Percentiles rank a stretch among this genome's conserved stretches.
These are phyloP conservation scores for Drosophila diplacantha DNA, from an alignment of 2,888 invertebrate species.

Conservation along the genomic window DNA sequence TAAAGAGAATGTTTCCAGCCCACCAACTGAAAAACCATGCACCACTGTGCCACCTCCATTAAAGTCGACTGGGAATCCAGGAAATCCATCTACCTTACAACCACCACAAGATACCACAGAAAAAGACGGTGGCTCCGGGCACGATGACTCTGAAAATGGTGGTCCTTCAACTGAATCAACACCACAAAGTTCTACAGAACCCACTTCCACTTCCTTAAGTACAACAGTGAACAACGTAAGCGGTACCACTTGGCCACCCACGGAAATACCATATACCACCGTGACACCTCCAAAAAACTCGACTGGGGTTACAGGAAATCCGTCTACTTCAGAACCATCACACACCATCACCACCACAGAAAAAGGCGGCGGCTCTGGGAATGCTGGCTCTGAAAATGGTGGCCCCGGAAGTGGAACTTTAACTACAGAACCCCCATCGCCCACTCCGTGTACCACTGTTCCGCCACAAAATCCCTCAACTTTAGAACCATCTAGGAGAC, in stretches of 20 bases:
- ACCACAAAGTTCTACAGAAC: neutral
- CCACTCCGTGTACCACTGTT: neutral
- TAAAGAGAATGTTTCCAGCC: neutral
- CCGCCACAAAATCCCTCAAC: neutral
- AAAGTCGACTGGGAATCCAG: neutral
- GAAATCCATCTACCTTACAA: neutral
- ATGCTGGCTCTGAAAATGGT: no score
- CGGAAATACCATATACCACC: neutral
- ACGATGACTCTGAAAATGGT: slow-evolving; percentile 7
- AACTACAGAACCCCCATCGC: neutral
- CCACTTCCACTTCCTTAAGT: neutral
- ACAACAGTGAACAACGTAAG: neutral
- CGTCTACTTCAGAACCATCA: neutral
- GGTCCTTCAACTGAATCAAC: slow-evolving; percentile 1
- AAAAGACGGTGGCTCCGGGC: slow-evolving; percentile 2
- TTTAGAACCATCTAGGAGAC: neutral
- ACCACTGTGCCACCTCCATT: neutral
- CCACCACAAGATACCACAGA: neutral
- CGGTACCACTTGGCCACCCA: neutral
- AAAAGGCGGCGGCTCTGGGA: neutral
- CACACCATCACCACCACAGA: neutral
- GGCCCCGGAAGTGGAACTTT: no score
- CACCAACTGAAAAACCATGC: neutral
- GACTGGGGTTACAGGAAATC: neutral
- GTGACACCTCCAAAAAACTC: neutral